These are phyloP conservation scores for Tapera naevia DNA, from an alignment of 2,797 vertebrate genomes.

Conservation along the genomic window DNA sequence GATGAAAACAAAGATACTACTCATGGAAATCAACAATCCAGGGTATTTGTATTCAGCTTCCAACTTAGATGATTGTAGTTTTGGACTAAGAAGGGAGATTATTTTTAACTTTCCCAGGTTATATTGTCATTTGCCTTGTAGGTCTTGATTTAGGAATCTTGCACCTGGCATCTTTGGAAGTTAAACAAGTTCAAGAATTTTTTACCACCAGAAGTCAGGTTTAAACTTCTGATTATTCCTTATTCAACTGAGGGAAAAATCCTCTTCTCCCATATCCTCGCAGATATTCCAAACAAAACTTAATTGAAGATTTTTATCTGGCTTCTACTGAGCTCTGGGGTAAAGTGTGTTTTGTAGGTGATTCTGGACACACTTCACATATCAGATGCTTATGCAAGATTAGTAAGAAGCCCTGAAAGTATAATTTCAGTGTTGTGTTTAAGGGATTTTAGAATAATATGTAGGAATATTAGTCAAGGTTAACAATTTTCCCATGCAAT, in stretches of 20 bases:
- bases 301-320: background rate
- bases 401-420: background rate
- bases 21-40: background rate
- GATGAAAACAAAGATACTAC: background rate
- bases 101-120: too few species aligned
- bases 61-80: background rate
- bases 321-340: background rate
- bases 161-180: background rate
- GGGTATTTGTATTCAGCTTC: background rate
- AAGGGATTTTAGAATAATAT: background rate
- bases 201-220: background rate
- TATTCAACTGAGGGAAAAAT: background rate
- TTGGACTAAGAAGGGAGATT: background rate
- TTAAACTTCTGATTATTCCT: background rate
- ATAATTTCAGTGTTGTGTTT: background rate
- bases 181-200: background rate
- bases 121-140: background rate
- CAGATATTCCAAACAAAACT: background rate
- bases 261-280: background rate
- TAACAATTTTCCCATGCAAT: background rate
- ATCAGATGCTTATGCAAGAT: background rate
- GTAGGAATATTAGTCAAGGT: background rate
- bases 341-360: background rate
- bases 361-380: background rate
- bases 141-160: background rate